Evolutionary conservation across 2,888 invertebrate genomes (phyloP).

Genomic region (Frankliniella intonsa): DNA sequence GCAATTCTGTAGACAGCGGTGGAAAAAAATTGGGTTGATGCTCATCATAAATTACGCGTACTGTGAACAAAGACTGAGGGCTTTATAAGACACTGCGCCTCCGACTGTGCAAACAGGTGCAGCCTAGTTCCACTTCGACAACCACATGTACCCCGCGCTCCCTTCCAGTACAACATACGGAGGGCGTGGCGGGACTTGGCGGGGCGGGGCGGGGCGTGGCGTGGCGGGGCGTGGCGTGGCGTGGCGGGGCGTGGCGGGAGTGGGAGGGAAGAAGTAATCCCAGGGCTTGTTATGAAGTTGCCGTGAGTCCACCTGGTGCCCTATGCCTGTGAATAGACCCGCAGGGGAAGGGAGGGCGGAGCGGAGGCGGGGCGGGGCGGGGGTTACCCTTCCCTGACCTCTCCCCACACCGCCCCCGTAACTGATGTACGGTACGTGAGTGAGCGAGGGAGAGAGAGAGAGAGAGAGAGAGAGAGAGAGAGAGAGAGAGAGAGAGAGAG

Average conservation of each 20-base stretch:
- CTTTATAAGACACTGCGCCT: too few species aligned
- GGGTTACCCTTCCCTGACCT: not conserved
- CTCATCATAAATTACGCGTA: too few species aligned
- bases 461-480: not conserved
- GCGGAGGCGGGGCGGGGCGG: not conserved
- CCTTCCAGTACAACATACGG: too few species aligned
- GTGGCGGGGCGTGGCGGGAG: not conserved
- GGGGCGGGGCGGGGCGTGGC: too few species aligned
- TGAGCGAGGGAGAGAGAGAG: not conserved
- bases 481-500: not conserved
- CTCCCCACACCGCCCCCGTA: not conserved
- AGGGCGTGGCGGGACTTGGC: not conserved
- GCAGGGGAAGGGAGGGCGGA: not conserved
- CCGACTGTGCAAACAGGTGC: too few species aligned
- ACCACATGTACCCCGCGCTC: too few species aligned
- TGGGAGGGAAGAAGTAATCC: conserved; percentile 15
- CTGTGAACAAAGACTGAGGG: too few species aligned
- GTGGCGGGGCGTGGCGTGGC: too few species aligned
- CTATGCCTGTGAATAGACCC: not conserved
- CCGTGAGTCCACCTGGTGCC: conserved; percentile 20
- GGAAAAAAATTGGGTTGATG: too few species aligned
- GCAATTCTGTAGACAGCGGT: too few species aligned
- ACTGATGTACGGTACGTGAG: not conserved
- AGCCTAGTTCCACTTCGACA: too few species aligned
- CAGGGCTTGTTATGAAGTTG: conserved; percentile 26